Evolutionary conservation across 2,113 vertebrate species (phyloP).

Genomic region (Bubo bubo): DNA sequence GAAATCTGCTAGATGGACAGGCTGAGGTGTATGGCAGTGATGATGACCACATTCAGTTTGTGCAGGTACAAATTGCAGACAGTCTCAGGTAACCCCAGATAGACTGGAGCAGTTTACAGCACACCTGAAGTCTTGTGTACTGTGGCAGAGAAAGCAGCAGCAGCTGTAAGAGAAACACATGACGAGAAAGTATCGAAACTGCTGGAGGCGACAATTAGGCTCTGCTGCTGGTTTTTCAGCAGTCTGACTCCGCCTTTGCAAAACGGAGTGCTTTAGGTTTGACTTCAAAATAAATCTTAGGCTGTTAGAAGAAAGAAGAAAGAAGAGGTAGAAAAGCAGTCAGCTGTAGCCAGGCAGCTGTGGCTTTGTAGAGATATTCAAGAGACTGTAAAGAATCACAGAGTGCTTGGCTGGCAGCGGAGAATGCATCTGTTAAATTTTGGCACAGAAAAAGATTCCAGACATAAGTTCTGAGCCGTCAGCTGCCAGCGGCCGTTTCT

Average conservation of each 20-base stretch:
- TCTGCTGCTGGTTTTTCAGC: background rate
- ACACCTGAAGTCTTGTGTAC: constrained; percentile 42
- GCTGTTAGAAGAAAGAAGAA: background rate
- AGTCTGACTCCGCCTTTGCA: background rate
- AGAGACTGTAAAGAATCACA: background rate
- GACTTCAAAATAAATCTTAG: background rate
- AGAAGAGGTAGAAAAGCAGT: background rate
- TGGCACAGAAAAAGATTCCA: background rate
- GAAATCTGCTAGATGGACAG: constrained; percentile 96
- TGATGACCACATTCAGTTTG: constrained; percentile 99
- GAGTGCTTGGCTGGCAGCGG: background rate
- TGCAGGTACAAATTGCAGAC: constrained; percentile 92
- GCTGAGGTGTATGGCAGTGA: constrained; percentile 97
- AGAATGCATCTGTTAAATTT: background rate
- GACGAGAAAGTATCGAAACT: background rate
- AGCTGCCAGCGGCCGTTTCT: fast-evolving
- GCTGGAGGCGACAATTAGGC: background rate
- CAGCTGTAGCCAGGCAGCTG: background rate
- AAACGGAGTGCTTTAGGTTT: background rate
- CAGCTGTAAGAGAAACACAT: background rate
- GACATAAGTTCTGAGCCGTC: background rate
- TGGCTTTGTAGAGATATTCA: background rate
- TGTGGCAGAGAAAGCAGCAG: constrained; percentile 36
- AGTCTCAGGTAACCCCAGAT: constrained; percentile 77
- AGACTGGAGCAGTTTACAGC: constrained; percentile 66